Base-by-base conservation (phyloP, 2,113 vertebrate species). In the Heptranchias perlo region DNA sequence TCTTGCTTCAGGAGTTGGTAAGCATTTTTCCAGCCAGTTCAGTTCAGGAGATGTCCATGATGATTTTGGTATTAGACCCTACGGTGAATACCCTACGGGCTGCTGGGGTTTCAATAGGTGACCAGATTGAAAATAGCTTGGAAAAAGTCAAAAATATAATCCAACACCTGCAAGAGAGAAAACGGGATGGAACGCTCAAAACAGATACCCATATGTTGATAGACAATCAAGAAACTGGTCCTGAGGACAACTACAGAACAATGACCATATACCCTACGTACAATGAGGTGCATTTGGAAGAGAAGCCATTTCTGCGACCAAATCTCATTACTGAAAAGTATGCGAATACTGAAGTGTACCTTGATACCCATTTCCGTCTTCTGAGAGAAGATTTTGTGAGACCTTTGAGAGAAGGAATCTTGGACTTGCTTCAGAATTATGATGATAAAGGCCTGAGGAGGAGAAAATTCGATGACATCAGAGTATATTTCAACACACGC, bases 361-460 rank as follows among this genome's bases (percentile, higher is more conserved):
- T 99, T 62, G 99, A 99, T 96, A 99, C 99, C 0, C 99, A 99
- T 96, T 99, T 99, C 96, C 97, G 98, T n/a, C 98, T 99, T 96
- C 97, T 99, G 96, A 97, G 99, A 96, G 99, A 99, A 97, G 99
- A 99, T 96, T 99, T 99, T 97, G 98, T 99, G 64, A 97, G 98
- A 96, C 99, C 98, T 3, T 97, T 99, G 35, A 98, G 99, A 28
- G 98, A 99, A 96, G 99, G 99, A 13, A 98, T 99, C 97, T 97
- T 97, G 95, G 97, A 99, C 25, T 96, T 99, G 95, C 97, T 98
- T n/a, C 97, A 96, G 91, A 97, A 96, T 96, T 97, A 98, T 78
- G 97, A 97, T 65, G 98, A 97, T 49, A 96, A 96, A 13, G 96
- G 97, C 25, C 96, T 98, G 96, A 98, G 96, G 96, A 98, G 96